These are phyloP conservation scores for Coenonympha glycerion DNA, from an alignment of 2,888 invertebrate genomes.

Conservation along the genomic window DNA sequence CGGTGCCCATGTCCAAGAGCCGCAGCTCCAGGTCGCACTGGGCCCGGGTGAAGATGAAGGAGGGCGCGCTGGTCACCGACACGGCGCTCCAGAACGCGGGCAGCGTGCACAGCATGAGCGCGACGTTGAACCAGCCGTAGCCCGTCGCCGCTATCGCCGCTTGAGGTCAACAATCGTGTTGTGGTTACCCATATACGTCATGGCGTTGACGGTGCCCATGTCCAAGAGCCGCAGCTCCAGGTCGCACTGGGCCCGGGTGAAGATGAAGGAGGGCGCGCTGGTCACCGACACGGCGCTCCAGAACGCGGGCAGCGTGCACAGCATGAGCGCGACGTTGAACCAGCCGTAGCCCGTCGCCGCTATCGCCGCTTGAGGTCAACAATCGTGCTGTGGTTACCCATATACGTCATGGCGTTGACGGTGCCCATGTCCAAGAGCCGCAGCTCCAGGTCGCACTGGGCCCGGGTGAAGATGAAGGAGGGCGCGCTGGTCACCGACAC, in stretches of 20 bases:
- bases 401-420: conserved; percentile 82
- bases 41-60: conserved; percentile 84
- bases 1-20: conserved; percentile 80
- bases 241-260: conserved; percentile 85
- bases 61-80: conserved; percentile 82
- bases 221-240: conserved; percentile 79
- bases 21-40: conserved; percentile 83
- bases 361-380: conserved; percentile 83
- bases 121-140: conserved; percentile 82
- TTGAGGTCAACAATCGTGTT: too few relatives aligned
- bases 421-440: conserved; percentile 82
- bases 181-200: conserved; percentile 81
- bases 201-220: conserved; percentile 82
- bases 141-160: conserved; percentile 81
- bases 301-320: conserved; percentile 78
- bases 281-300: conserved; percentile 83
- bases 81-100: conserved; percentile 81
- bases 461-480: conserved; percentile 83
- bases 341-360: conserved; percentile 80
- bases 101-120: conserved; percentile 76
- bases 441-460: conserved; percentile 83
- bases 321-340: conserved; percentile 79
- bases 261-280: conserved; percentile 82
- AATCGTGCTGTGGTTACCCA: too few relatives aligned
- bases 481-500: conserved; percentile 83